Evolutionary conservation across 1,140 invertebrate genomes (phyloP).

Genomic region (Thereuonema tuberculata): DNA sequence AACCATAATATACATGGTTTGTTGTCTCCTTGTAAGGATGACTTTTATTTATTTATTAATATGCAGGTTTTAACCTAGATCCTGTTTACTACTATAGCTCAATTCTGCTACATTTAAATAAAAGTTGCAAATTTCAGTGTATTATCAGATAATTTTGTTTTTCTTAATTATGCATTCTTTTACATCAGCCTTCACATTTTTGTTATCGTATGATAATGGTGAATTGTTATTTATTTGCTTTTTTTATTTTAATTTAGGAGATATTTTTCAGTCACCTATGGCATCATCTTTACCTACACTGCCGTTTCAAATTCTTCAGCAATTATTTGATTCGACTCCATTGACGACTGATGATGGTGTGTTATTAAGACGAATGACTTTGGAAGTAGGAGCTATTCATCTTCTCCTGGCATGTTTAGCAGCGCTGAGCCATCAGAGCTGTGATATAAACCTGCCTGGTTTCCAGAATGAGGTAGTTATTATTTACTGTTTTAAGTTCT

Average conservation of each 20-base stretch:
- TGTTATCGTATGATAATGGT: too few species aligned
- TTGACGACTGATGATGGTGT: conserved; percentile 66
- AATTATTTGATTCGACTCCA: conserved; percentile 60
- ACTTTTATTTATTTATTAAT: too few species aligned
- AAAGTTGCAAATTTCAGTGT: too few species aligned
- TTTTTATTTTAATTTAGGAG: conserved; percentile 34
- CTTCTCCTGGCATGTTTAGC: conserved; percentile 72
- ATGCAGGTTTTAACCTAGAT: too few species aligned
- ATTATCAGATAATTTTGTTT: too few species aligned
- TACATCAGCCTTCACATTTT: too few species aligned
- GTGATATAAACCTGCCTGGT: conserved; percentile 29
- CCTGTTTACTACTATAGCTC: too few species aligned
- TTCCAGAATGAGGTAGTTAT: conserved; percentile 34
- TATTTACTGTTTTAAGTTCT: neutral
- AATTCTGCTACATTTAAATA: too few species aligned
- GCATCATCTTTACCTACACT: conserved; percentile 64
- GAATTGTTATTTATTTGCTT: too few species aligned
- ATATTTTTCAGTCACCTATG: conserved; percentile 58
- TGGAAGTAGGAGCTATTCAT: conserved; percentile 67
- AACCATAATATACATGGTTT: too few species aligned
- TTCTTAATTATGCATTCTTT: too few species aligned
- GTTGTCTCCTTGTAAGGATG: too few species aligned
- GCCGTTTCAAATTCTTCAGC: conserved; percentile 71
- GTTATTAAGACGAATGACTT: conserved; percentile 56
- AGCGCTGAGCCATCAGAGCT: conserved; percentile 70